Percentiles rank a stretch among this genome's conserved stretches.
phyloP scores from a whole-genome alignment of 2,797 vertebrate species.

The Acanthurus tractus region DNA sequence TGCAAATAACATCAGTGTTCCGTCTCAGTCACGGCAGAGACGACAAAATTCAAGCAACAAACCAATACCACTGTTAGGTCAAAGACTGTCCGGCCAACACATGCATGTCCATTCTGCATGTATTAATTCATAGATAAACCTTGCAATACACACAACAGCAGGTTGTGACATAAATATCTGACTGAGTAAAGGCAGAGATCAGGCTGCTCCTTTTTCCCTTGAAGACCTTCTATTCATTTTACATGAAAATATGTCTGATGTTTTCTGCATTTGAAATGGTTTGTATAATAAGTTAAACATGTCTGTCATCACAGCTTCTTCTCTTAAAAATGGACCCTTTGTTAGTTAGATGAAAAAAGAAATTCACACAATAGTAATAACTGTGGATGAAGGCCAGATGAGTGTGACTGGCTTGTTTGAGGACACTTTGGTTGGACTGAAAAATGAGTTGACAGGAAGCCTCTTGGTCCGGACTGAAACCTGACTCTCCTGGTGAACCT shows the following conservation, averaged over 20 bases:
- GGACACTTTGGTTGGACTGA: background rate
- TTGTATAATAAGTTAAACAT: background rate
- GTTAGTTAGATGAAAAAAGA: background rate
- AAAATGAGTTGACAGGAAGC: background rate
- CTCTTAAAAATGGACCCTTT: too few relatives aligned
- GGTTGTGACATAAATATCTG: too few relatives aligned
- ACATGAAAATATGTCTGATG: background rate
- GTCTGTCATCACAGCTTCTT: too few relatives aligned
- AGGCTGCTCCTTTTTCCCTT: too few relatives aligned
- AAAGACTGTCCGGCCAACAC: too few relatives aligned
- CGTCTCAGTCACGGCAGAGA: too few relatives aligned
- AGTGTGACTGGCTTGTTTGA: background rate
- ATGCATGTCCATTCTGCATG: too few relatives aligned
- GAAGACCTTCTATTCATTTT: background rate
- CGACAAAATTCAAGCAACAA: too few relatives aligned
- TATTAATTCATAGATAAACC: too few relatives aligned
- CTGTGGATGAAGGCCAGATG: background rate
- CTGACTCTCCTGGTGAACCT: constrained; percentile 24
- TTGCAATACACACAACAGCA: too few relatives aligned
- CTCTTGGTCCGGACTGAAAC: constrained; percentile 9
- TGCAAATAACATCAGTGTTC: too few relatives aligned
- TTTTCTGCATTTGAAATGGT: background rate
- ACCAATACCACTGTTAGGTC: too few relatives aligned
- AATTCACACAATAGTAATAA: background rate
- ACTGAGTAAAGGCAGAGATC: background rate